phyloP scores from a whole-genome alignment of 2,113 vertebrate genomes.

The Todiramphus saurophagus region DNA sequence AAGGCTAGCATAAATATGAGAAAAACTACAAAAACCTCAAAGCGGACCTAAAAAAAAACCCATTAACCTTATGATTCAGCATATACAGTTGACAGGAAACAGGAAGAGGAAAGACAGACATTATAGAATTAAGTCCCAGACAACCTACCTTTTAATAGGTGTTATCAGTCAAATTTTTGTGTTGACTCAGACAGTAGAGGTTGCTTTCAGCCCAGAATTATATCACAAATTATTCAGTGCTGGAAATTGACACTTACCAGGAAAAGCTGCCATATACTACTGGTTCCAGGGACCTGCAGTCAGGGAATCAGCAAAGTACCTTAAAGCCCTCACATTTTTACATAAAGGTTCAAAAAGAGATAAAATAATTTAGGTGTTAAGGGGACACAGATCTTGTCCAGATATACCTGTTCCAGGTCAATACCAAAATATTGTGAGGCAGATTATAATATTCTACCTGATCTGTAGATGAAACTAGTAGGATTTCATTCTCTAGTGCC shows the following conservation, averaged over 20 bases:
- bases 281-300: neutral
- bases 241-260: neutral
- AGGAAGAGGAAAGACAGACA: conserved; percentile 54
- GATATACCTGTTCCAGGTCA: neutral
- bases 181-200: conserved; percentile 36
- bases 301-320: neutral
- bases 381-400: neutral
- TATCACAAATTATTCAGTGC: neutral
- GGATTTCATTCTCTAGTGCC: neutral
- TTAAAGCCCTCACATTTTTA: neutral
- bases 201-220: neutral
- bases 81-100: conserved; percentile 38
- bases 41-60: neutral
- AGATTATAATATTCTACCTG: neutral
- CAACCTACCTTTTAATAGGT: neutral
- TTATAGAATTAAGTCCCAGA: neutral
- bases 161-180: neutral
- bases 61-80: conserved; percentile 38
- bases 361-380: neutral
- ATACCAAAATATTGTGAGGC: neutral
- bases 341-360: neutral
- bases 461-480: neutral
- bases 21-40: conserved; percentile 51
- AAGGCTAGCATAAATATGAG: conserved; percentile 47
- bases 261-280: neutral